These are phyloP conservation scores for Neoarius graeffei DNA, from an alignment of 2,113 vertebrate species.

Conservation along the genomic window DNA sequence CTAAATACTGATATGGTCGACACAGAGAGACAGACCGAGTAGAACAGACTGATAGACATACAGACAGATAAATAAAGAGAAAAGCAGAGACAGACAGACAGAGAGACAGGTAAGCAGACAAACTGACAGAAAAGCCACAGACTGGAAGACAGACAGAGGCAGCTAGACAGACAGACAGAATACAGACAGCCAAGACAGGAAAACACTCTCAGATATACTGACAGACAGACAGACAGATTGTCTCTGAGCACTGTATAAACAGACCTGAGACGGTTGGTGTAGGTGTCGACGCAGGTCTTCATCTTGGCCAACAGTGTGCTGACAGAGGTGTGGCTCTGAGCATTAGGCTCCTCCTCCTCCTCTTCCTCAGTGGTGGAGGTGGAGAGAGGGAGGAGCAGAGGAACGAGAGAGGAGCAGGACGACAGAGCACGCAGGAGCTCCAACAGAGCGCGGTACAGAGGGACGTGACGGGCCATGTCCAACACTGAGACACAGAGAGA, in stretches of 20 bases:
- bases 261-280: slow-evolving; percentile 94
- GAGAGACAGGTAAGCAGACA: not conserved
- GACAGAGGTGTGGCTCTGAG: slow-evolving; percentile 89
- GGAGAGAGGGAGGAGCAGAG: slow-evolving; percentile 88
- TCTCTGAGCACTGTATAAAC: not conserved
- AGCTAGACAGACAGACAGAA: not conserved
- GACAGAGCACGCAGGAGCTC: slow-evolving; percentile 94
- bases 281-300: slow-evolving; percentile 99
- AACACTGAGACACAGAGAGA: slow-evolving; percentile 75
- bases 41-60: not conserved
- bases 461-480: slow-evolving; percentile 97
- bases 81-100: too few relatives aligned
- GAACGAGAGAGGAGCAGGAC: slow-evolving; percentile 88
- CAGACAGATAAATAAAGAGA: not conserved
- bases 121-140: not conserved
- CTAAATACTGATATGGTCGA: too few relatives aligned
- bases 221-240: not conserved
- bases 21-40: not conserved
- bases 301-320: slow-evolving; percentile 96
- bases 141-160: not conserved
- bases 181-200: not conserved
- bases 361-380: slow-evolving; percentile 77
- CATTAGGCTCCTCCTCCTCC: slow-evolving; percentile 77
- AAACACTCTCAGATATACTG: too few relatives aligned
- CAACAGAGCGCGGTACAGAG: slow-evolving; percentile 90